Percentiles rank a stretch among this genome's conserved stretches.
Evolutionary conservation across 2,888 invertebrate genomes (phyloP).

Genomic region (Epistrophella euchroma): DNA sequence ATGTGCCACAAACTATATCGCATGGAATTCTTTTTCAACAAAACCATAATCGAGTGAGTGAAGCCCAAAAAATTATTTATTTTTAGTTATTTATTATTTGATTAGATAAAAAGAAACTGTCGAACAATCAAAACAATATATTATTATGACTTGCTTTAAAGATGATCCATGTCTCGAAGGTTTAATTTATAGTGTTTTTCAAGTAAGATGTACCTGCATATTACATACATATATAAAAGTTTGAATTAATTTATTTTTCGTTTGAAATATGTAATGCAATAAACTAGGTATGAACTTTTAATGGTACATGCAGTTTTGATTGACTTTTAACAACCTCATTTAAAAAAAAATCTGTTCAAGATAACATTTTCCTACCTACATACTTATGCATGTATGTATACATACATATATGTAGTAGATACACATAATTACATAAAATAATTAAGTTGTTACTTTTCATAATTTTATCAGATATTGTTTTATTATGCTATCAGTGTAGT

Average conservation of each 20-base stretch:
- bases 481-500: constrained; percentile 29
- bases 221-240: constrained; percentile 8
- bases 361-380: no score
- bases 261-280: neutral
- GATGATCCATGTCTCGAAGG: constrained; percentile 49
- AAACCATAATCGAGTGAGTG: constrained; percentile 33
- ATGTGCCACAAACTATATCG: constrained; percentile 25
- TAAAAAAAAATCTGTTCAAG: no score
- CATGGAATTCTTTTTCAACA: constrained; percentile 23
- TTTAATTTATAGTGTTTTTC: constrained; percentile 56
- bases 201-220: no score
- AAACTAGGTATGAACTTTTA: neutral
- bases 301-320: neutral
- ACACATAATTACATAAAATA: neutral
- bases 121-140: neutral
- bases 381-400: no score
- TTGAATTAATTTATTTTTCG: neutral
- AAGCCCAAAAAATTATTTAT: constrained; percentile 10
- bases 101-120: constrained; percentile 44
- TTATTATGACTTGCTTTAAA: constrained; percentile 44
- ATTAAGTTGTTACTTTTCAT: neutral
- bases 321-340: no score
- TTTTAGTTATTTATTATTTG: constrained; percentile 39
- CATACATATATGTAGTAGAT: no score
- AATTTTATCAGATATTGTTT: constrained; percentile 20